Percentiles rank a stretch among this genome's conserved stretches.
phyloP scores from a whole-genome alignment of 2,888 invertebrate genomes.

The Ellobium chinense region DNA sequence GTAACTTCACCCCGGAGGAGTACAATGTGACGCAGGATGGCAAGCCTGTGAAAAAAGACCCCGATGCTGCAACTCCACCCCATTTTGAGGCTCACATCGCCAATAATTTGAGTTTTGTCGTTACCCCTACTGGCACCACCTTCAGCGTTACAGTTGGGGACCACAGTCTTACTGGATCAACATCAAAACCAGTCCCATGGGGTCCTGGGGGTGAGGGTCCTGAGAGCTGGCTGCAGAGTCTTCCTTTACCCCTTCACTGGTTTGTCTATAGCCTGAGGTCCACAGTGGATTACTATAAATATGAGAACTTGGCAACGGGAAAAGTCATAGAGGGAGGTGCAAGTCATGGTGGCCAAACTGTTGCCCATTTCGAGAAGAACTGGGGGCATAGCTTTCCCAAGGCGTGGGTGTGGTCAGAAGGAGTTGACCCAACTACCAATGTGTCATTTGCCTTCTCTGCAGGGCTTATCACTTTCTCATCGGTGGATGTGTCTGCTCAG shows the following conservation, averaged over 20 bases:
- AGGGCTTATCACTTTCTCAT: constrained; percentile 59
- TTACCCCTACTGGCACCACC: constrained; percentile 49
- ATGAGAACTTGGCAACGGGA: constrained; percentile 46
- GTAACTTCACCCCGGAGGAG: constrained; percentile 41
- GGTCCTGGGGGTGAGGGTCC: constrained; percentile 61
- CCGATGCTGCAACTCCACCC: constrained; percentile 58
- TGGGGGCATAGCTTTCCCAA: constrained; percentile 69
- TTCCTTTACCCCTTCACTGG: constrained; percentile 69
- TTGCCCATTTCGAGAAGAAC: constrained; percentile 69
- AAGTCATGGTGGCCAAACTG: constrained; percentile 45
- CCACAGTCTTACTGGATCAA: constrained; percentile 51
- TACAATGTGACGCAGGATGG: constrained; percentile 57
- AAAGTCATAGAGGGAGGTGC: constrained; percentile 39
- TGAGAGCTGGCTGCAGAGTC: constrained; percentile 61
- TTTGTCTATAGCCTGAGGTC: constrained; percentile 69
- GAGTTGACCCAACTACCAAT: constrained; percentile 48
- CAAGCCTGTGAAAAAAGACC: constrained; percentile 55
- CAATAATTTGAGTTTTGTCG: constrained; percentile 54
- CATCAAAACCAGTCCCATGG: constrained; percentile 57
- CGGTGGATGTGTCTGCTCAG: constrained; percentile 56
- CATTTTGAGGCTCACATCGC: constrained; percentile 57
- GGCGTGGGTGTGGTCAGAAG: constrained; percentile 70
- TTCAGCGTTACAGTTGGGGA: constrained; percentile 57
- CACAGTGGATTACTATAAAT: constrained; percentile 52
- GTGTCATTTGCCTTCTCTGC: constrained; percentile 61